A percentile compares a stretch with the other conserved stretches of the same genome.
Conservation (phyloP, 2,113 vertebrate genomes). For the Lophura nycthemera region DNA sequence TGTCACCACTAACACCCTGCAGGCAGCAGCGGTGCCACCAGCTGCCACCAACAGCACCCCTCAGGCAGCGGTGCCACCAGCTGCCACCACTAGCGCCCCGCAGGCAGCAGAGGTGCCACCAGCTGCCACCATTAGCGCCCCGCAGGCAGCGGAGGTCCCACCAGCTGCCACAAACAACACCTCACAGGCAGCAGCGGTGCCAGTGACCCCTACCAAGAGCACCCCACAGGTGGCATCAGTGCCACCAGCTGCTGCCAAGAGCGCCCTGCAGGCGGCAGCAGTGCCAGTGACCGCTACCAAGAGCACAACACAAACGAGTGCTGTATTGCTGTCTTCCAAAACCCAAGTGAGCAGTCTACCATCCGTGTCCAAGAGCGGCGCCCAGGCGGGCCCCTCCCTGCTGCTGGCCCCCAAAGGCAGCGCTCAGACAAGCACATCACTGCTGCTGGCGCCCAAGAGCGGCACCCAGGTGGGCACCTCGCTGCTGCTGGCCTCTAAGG, state of each 20-base stretch:
- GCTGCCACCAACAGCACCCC: background rate
- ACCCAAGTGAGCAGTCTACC: background rate
- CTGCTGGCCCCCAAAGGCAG: background rate
- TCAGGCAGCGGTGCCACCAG: rapidly evolving
- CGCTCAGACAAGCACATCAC: background rate
- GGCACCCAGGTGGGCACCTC: background rate
- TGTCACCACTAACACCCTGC: background rate
- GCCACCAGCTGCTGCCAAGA: background rate
- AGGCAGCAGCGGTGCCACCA: background rate
- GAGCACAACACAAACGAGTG: background rate
- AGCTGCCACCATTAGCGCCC: background rate
- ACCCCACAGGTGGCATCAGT: background rate
- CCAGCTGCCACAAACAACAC: background rate
- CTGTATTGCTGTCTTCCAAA: slow-evolving; percentile 49
- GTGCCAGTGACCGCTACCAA: background rate
- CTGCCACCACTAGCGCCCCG: background rate
- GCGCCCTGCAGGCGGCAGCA: rapidly evolving
- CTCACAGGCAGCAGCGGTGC: rapidly evolving
- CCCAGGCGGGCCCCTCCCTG: background rate
- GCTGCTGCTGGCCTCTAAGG: slow-evolving; percentile 5
- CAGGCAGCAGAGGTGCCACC: background rate
- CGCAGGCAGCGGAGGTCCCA: background rate
- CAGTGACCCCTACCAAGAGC: background rate
- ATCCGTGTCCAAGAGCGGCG: background rate
- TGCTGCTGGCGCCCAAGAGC: slow-evolving; percentile 45